Evolutionary conservation across 1,140 invertebrate species (phyloP), one percentile per base, ranked within the genome.

Genomic region (Atta texana): DNA sequence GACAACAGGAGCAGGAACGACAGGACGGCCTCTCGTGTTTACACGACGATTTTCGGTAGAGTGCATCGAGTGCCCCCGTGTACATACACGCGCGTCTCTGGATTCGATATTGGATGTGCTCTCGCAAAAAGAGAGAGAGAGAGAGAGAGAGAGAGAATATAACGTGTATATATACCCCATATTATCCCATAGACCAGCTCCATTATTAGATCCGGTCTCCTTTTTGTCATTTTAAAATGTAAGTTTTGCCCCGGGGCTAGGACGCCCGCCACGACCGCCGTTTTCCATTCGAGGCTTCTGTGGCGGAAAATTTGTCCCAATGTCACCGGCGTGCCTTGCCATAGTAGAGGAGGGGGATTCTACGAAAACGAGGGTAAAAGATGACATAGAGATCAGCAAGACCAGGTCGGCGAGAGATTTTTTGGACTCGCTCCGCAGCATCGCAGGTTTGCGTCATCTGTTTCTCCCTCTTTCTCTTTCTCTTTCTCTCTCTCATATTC

Each of bases 211-310:
- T 82, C 77, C 66, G 88, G 87, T 81, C 51, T 74, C 61, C 86
- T 93, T 93, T 92, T 93, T 93, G 92, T 93, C 92, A 91, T 93
- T 93, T 93, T 93, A 93, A 93, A 93, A 93, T 91, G 92, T 93
- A 93, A 93, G 92, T 92, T 92, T 86, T 87, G 77, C 82, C 90
- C 91, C 82, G 57, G 44, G 90, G 80, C 34, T 18, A 61, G 87
- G 87, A 72, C 80, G 66, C 63, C 80, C 63, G 80, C 75, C 77
- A 68, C 86, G 69, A 51, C 71, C 82, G 72, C 72, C 85, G 86
- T 85, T 89, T 88, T 87, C 92, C 71, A 93, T 93, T 93, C 92
- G 92, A 88, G 88, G 21, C 90, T 89, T 89, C 91, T 92, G 87
- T 93, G 87, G 89, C 92, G 92, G 92, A 93, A 93, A 93, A 93